Conservation (phyloP, 1,140 invertebrate species). For the Drosophila hydei region DNA sequence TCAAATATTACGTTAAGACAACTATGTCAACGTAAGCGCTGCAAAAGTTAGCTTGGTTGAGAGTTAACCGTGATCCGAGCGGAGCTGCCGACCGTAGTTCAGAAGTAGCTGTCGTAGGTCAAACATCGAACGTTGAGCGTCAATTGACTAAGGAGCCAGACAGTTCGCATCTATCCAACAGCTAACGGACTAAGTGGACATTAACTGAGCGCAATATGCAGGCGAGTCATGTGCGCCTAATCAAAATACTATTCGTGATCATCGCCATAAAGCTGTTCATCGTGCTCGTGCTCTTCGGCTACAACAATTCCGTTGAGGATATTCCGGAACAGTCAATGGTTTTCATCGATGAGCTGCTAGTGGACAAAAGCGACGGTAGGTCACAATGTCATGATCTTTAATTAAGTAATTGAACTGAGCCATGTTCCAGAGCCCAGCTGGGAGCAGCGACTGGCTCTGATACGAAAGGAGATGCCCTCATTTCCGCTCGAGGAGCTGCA, state of each 20-base stretch:
- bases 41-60: background rate
- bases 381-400: background rate
- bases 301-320: slow-evolving; percentile 13
- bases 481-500: slow-evolving; percentile 60
- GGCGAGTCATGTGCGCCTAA: slow-evolving; percentile 41
- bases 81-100: slow-evolving; percentile 6
- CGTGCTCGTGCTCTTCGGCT: slow-evolving; percentile 32
- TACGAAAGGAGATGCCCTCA: slow-evolving; percentile 56
- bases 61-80: background rate
- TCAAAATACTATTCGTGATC: slow-evolving; percentile 49
- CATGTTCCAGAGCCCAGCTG: slow-evolving; percentile 36
- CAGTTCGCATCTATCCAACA: no score
- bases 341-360: slow-evolving; percentile 35
- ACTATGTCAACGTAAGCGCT: background rate
- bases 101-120: slow-evolving; percentile 7
- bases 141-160: no score
- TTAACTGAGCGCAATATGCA: slow-evolving; percentile 32
- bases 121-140: slow-evolving; percentile 11
- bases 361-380: slow-evolving; percentile 51
- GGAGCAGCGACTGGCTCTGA: slow-evolving; percentile 47
- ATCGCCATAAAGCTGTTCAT: slow-evolving; percentile 54
- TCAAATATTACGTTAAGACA: slow-evolving; percentile 39
- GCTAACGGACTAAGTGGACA: background rate
- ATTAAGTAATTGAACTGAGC: background rate
- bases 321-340: background rate